Evolutionary conservation across 2,888 invertebrate genomes (phyloP).

Genomic region (Tachystola acroxantha): DNA sequence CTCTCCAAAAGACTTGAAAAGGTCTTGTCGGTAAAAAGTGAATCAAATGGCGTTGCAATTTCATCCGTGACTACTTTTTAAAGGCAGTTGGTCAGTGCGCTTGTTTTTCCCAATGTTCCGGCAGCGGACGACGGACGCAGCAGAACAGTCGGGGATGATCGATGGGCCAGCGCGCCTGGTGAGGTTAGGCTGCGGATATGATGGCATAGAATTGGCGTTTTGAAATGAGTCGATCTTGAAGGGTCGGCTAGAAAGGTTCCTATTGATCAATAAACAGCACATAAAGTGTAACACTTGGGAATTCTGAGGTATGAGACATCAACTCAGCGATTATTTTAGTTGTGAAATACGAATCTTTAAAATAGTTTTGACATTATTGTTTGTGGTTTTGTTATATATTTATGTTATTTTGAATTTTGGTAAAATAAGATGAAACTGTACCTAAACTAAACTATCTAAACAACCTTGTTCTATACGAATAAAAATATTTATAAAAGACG

Average conservation of each 20-base stretch:
- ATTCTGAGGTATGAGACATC: not conserved
- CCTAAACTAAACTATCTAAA: too few relatives aligned
- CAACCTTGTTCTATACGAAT: too few relatives aligned
- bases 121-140: constrained; percentile 1
- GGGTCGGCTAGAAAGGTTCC: not conserved
- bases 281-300: not conserved
- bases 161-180: constrained; percentile 3
- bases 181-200: not conserved
- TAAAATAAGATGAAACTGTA: too few relatives aligned
- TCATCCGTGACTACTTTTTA: not conserved
- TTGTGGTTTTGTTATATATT: too few relatives aligned
- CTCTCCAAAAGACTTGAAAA: too few relatives aligned
- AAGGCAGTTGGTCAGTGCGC: not conserved
- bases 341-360: too few relatives aligned
- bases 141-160: constrained; percentile 5
- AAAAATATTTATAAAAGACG: too few relatives aligned
- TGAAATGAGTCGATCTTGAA: too few relatives aligned
- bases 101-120: constrained; percentile 4
- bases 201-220: not conserved
- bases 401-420: too few relatives aligned
- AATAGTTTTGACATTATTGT: too few relatives aligned
- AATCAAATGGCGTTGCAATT: not conserved
- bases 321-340: too few relatives aligned
- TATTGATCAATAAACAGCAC: not conserved
- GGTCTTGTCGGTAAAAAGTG: too few relatives aligned